These are phyloP conservation scores for Oreochromis spilurus DNA, from an alignment of 2,113 vertebrate genomes.

Conservation along the genomic window DNA sequence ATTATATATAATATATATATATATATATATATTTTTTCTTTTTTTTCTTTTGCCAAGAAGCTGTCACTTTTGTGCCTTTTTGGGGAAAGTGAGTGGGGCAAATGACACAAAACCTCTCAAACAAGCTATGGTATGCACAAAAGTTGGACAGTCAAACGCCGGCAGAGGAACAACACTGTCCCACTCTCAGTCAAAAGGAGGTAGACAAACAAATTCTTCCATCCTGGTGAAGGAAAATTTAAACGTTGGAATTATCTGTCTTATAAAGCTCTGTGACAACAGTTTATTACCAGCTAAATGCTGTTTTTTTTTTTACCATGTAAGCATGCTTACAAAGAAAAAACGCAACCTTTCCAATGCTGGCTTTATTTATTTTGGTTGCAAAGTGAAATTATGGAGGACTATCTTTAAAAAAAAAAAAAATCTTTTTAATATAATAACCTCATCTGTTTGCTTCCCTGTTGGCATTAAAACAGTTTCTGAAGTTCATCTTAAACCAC, in stretches of 20 bases:
- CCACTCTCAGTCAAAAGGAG: neutral
- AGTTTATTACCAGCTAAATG: neutral
- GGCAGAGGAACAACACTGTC: constrained; percentile 2
- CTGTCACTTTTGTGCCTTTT: constrained; percentile 44
- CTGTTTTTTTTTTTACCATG: constrained; percentile 24
- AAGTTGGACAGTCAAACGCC: constrained; percentile 4
- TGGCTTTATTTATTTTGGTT: constrained; percentile 74
- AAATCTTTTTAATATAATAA: neutral
- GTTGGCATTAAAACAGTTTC: constrained; percentile 11
- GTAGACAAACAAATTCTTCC: neutral
- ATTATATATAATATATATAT: too few relatives aligned
- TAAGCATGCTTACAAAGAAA: constrained; percentile 18
- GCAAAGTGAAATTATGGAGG: constrained; percentile 54
- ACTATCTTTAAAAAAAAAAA: constrained; percentile 35
- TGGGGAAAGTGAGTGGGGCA: neutral
- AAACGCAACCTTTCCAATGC: constrained; percentile 5
- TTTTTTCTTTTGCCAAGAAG: neutral
- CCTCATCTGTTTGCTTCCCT: neutral
- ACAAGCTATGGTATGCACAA: constrained; percentile 12
- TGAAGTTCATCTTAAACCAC: constrained; percentile 12
- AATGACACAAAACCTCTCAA: constrained; percentile 18
- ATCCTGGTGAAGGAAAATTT: constrained; percentile 32
- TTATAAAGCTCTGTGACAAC: constrained; percentile 32
- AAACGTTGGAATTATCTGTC: constrained; percentile 14
- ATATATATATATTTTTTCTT: too few relatives aligned